These are phyloP conservation scores for Urocitellus parryii DNA, from an alignment of 2,113 vertebrate genomes.

Conservation along the genomic window DNA sequence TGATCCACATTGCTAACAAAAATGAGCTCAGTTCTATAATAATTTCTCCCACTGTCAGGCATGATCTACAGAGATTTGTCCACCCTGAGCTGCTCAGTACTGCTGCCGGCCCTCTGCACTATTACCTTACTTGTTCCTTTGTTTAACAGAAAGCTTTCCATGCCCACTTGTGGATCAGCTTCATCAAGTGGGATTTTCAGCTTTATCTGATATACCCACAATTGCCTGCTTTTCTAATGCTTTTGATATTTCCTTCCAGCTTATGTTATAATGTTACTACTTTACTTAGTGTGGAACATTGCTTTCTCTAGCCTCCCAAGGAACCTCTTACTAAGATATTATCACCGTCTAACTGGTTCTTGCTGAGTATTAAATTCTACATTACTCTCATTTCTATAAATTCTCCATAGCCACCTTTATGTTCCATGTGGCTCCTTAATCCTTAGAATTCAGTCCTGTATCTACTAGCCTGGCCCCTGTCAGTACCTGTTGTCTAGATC, in stretches of 20 bases:
- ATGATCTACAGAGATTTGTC: not conserved
- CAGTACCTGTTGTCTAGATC: not conserved
- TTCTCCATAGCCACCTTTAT: not conserved
- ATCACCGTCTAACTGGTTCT: not conserved
- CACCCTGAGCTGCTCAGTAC: not conserved
- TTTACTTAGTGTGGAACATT: not conserved
- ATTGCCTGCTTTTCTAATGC: not conserved
- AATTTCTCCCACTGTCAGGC: not conserved
- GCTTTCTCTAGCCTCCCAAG: not conserved
- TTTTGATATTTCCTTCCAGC: not conserved
- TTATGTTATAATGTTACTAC: not conserved
- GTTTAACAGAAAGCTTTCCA: not conserved
- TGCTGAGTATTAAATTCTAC: not conserved
- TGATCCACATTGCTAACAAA: not conserved
- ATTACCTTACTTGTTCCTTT: not conserved
- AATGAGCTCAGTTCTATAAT: not conserved
- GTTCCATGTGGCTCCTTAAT: not conserved
- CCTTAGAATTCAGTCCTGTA: not conserved
- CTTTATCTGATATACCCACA: not conserved
- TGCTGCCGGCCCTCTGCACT: not conserved
- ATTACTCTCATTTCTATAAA: not conserved
- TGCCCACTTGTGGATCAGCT: not conserved
- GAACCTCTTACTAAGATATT: not conserved
- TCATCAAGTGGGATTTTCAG: not conserved
- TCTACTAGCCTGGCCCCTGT: not conserved